Evolutionary conservation across 2,888 invertebrate species (phyloP), one percentile per base, ranked within the genome.

Genomic region (Oscheius myriophilus): DNA sequence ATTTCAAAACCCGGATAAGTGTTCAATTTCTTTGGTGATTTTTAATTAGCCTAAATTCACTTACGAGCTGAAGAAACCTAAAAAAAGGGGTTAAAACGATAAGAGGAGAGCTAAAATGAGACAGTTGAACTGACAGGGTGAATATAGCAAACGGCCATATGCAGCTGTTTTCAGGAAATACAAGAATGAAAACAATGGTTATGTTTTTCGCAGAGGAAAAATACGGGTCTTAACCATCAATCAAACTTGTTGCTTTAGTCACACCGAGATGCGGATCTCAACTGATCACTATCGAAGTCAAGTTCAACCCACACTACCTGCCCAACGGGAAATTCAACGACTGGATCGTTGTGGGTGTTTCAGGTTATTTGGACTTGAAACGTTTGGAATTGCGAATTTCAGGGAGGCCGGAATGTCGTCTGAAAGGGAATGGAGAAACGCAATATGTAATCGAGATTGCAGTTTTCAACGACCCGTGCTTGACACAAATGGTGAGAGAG

Each of bases 361-460:
- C 77, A 65, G 86, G 73, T 86, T 72, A 12, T 18, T 49, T 7
- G 3, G 3, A 14, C 4, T 62, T 12, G 1, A 1, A 18, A 41
- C 9, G 9, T 18, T 49, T 18, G 33, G 9, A n/a, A n/a, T n/a
- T n/a, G n/a, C 6, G 16, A 39, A 46, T 64, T 73, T 23, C 43
- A 72, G 80, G 80, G 9, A 64, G 79, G 4, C 78, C 79, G 4
- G 84, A 84, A 68, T 86, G 86, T 62, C 76, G 83, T 0, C 66
- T 82, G 14, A 72, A 75, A 43, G 86, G 86, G 11, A 86, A 85
- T 58, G 86, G 86, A 9, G 85, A 86, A 59, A 70, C 79, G 1
- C 76, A 80, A 42, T 84, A 85, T 52, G 76, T 86, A 18, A 82
- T 86, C 23, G 83, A 85, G 65, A 86, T 86, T 39, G 82, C 83